Evolutionary conservation across 2,888 invertebrate species (phyloP).

Genomic region (Nysson spinosus): DNA sequence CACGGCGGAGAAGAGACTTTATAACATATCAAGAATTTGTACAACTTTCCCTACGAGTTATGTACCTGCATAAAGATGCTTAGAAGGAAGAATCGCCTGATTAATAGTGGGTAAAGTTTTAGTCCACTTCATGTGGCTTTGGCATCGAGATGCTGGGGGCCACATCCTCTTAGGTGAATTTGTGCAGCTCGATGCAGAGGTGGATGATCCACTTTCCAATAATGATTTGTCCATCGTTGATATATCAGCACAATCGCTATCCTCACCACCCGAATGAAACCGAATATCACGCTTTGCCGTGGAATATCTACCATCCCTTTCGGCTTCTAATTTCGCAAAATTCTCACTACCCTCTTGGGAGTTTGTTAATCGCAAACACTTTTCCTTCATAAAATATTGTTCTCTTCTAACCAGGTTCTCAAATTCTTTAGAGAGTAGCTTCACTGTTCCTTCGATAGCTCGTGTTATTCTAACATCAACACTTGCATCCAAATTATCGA

Average conservation of each 20-base stretch:
- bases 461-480: constrained; percentile 69
- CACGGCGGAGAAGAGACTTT: not conserved
- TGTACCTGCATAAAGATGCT: constrained; percentile 73
- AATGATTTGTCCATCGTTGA: constrained; percentile 70
- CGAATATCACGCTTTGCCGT: constrained; percentile 77
- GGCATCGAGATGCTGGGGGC: constrained; percentile 74
- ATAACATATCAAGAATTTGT: constrained; percentile 7
- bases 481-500: constrained; percentile 51
- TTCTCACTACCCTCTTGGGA: constrained; percentile 59
- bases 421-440: constrained; percentile 71
- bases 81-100: constrained; percentile 71
- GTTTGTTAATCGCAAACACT: constrained; percentile 53
- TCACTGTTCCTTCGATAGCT: constrained; percentile 73
- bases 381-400: constrained; percentile 67
- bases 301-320: constrained; percentile 62
- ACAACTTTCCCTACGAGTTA: constrained; percentile 14
- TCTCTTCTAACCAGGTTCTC: constrained; percentile 71
- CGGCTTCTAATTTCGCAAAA: constrained; percentile 68
- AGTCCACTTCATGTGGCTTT: constrained; percentile 77
- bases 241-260: constrained; percentile 78
- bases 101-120: constrained; percentile 79
- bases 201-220: constrained; percentile 79
- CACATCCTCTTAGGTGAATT: constrained; percentile 82
- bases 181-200: constrained; percentile 82
- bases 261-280: constrained; percentile 81